Conservation (phyloP, 2,888 invertebrate species). For the Drosophila recens region DNA sequence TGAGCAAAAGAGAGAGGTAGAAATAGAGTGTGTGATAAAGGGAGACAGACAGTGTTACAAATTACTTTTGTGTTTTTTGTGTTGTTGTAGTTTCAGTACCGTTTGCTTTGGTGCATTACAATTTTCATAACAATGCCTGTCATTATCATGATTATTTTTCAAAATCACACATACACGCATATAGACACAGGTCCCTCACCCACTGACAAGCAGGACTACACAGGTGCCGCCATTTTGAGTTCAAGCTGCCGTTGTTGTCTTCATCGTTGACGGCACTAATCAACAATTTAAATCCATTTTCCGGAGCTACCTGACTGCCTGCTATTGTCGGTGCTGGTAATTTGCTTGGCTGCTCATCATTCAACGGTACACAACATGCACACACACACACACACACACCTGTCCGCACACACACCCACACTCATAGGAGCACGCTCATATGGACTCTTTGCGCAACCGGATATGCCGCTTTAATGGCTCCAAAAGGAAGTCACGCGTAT, state of each 20-base stretch:
- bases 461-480: constrained; percentile 80
- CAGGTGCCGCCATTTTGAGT: constrained; percentile 45
- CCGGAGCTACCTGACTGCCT: constrained; percentile 34
- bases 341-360: constrained; percentile 50
- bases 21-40: background rate
- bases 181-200: constrained; percentile 8
- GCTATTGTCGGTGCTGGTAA: constrained; percentile 45
- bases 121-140: constrained; percentile 75
- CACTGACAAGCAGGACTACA: constrained; percentile 2
- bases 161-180: constrained; percentile 56
- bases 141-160: constrained; percentile 81
- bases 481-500: constrained; percentile 81
- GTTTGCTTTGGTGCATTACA: constrained; percentile 47
- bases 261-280: constrained; percentile 69
- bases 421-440: constrained; percentile 18
- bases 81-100: constrained; percentile 52
- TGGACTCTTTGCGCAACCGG: constrained; percentile 65
- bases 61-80: constrained; percentile 55
- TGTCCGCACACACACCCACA: constrained; percentile 9
- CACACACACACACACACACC: constrained; percentile 26
- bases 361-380: constrained; percentile 22
- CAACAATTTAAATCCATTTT: constrained; percentile 82
- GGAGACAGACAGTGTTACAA: constrained; percentile 28
- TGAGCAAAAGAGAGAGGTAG: background rate
- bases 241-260: constrained; percentile 41